These are phyloP conservation scores for Papilio helenus DNA, from an alignment of 1,140 invertebrate species.

Conservation along the genomic window DNA sequence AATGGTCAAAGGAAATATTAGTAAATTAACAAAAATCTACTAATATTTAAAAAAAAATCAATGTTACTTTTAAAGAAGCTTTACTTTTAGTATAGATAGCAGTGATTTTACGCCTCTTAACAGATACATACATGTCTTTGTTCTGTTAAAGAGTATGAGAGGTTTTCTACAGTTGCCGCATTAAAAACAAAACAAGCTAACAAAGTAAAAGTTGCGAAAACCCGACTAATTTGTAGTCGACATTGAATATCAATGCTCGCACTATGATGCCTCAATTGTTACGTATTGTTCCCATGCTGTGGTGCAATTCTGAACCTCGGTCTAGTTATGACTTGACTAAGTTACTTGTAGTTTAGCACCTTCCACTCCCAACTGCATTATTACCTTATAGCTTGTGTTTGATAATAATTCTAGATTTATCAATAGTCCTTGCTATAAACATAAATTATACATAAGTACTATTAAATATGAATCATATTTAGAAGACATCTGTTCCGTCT, in stretches of 20 bases:
- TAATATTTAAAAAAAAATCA: too few relatives aligned
- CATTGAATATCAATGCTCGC: slow-evolving; percentile 41
- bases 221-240: slow-evolving; percentile 39
- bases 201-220: slow-evolving; percentile 14
- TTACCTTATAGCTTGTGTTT: slow-evolving; percentile 41
- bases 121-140: too few relatives aligned
- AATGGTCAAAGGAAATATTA: too few relatives aligned
- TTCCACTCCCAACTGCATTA: slow-evolving; percentile 53
- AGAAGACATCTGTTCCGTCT: background rate
- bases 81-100: too few relatives aligned
- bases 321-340: slow-evolving; percentile 67
- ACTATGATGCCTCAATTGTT: slow-evolving; percentile 52
- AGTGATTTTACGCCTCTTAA: too few relatives aligned
- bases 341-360: slow-evolving; percentile 61
- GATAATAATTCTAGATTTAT: background rate
- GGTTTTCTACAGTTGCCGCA: background rate
- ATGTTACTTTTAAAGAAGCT: too few relatives aligned
- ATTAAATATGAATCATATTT: background rate
- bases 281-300: slow-evolving; percentile 60
- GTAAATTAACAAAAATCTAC: too few relatives aligned
- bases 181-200: background rate
- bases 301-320: slow-evolving; percentile 67
- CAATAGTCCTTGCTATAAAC: too few relatives aligned
- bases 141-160: background rate
- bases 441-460: too few relatives aligned